Evolutionary conservation across 2,113 vertebrate species (phyloP), one percentile per base, ranked within the genome.

Genomic region (Saccopteryx leptura): DNA sequence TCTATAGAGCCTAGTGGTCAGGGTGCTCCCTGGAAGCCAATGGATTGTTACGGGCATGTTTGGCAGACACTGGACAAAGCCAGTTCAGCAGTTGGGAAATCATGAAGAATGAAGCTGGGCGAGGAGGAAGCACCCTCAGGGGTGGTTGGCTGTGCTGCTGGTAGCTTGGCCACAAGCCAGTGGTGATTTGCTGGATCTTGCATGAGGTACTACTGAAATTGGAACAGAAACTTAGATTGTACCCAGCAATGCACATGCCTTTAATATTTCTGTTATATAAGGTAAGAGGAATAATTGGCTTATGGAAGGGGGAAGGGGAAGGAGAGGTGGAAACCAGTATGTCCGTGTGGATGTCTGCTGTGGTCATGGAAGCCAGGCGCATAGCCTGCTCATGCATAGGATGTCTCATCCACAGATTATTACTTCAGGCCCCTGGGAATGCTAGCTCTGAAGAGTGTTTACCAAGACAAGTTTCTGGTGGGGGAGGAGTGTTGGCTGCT

Each of bases 371-470:
- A 28, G 66, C 65, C 50, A 1, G 75, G 84, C 7, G 13, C 12
- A 0, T 1, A 12, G 74, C 52, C 24, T 39, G 58, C 84, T 81
- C 90, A 28, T 0, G 1, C 33, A 50, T 65, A 76, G 89, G 89
- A 72, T 81, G 79, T 80, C 69, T 91, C 82, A 23, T 56, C 88
- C 60, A 9, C 15, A 72, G 15, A 79, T 88, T 87, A 79, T 88
- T 87, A 65, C 91, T 19, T 94, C 86, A 48, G 26, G 33, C 69
- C 56, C 60, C 48, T 2, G 23, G 95, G 93, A 88, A 93, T 60
- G 93, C 71, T 56, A 23, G 23, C 94, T 80, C 85, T 68, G 86
- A 87, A 96, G 76, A 69, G 4, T 72, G 87, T 94, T 96, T 84
- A 90, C 54, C 9, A 24, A 79, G 94, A 83, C 60, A 61, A 0